phyloP scores from a whole-genome alignment of 2,888 invertebrate species.

The Amitus sp. region DNA sequence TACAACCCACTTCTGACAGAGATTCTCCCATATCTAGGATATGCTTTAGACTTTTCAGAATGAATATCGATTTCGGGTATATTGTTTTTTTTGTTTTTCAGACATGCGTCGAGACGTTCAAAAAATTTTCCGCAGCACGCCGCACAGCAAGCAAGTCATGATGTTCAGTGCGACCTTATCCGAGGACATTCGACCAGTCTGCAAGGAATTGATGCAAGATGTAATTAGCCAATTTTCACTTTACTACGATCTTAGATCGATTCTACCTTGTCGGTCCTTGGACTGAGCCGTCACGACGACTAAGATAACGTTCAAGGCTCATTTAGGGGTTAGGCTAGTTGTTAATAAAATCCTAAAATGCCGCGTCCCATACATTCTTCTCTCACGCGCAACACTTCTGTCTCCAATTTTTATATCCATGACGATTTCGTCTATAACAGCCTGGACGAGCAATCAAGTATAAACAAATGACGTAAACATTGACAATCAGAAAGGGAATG shows the following conservation, averaged over 20 bases:
- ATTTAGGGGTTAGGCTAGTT: slow-evolving; percentile 61
- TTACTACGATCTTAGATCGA: slow-evolving; percentile 62
- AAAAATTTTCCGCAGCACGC: slow-evolving; percentile 98
- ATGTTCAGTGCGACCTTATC: slow-evolving; percentile 99
- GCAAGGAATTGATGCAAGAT: slow-evolving; percentile 99
- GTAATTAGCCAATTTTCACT: slow-evolving; percentile 67
- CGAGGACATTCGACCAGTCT: slow-evolving; percentile 99
- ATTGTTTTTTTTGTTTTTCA: slow-evolving; percentile 65
- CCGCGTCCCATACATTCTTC: slow-evolving; percentile 13
- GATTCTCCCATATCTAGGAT: background rate
- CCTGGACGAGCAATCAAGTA: background rate
- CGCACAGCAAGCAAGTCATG: slow-evolving; percentile 99
- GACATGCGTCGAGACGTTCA: slow-evolving; percentile 99
- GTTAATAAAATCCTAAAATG: slow-evolving; percentile 23
- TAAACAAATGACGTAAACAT: background rate
- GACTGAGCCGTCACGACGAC: slow-evolving; percentile 58
- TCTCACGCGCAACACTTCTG: background rate
- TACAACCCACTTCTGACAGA: slow-evolving; percentile 54
- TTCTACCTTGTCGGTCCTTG: slow-evolving; percentile 61
- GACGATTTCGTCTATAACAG: background rate
- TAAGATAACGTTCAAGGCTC: slow-evolving; percentile 53
- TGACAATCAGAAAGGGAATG: background rate
- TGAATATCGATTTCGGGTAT: slow-evolving; percentile 9
- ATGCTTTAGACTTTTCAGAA: background rate
- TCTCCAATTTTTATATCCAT: background rate